Evolutionary conservation across 2,888 invertebrate species (phyloP).

Genomic region (Drepana falcataria): DNA sequence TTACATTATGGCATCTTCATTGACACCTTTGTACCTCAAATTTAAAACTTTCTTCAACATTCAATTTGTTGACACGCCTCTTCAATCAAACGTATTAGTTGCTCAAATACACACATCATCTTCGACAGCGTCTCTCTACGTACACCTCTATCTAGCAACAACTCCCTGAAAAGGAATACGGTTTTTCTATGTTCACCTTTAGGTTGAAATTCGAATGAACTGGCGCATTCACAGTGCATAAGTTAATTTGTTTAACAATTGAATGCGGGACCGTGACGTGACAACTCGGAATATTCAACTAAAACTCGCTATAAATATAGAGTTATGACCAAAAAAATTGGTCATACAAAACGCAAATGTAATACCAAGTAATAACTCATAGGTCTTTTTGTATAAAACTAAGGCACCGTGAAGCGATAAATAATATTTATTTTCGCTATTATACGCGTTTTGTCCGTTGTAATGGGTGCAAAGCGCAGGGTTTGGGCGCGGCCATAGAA

Average conservation of each 20-base stretch:
- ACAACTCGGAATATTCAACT: constrained; percentile 69
- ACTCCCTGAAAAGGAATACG: background rate
- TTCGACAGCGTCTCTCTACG: constrained; percentile 5
- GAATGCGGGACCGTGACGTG: constrained; percentile 62
- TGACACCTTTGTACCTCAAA: too few relatives aligned
- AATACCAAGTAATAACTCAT: constrained; percentile 74
- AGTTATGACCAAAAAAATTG: constrained; percentile 71
- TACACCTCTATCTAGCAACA: background rate
- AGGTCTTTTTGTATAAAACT: constrained; percentile 74
- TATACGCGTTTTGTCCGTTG: constrained; percentile 76
- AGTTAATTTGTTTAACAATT: constrained; percentile 45
- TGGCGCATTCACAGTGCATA: constrained; percentile 15
- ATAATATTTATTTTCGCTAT: constrained; percentile 79
- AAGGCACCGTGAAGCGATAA: constrained; percentile 78
- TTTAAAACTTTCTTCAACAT: too few relatives aligned
- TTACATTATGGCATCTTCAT: too few relatives aligned
- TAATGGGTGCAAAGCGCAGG: constrained; percentile 66
- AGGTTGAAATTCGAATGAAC: constrained; percentile 18
- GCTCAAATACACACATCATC: constrained; percentile 16
- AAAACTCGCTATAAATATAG: constrained; percentile 74
- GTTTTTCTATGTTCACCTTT: constrained; percentile 4
- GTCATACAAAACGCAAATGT: constrained; percentile 69
- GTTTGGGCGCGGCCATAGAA: constrained; percentile 31
- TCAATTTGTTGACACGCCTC: constrained; percentile 25
- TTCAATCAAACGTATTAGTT: constrained; percentile 27